Percentiles rank a stretch among this genome's conserved stretches.
These are phyloP conservation scores for Basileuterus tristriatus DNA, from an alignment of 2,797 vertebrate species.

Conservation along the genomic window DNA sequence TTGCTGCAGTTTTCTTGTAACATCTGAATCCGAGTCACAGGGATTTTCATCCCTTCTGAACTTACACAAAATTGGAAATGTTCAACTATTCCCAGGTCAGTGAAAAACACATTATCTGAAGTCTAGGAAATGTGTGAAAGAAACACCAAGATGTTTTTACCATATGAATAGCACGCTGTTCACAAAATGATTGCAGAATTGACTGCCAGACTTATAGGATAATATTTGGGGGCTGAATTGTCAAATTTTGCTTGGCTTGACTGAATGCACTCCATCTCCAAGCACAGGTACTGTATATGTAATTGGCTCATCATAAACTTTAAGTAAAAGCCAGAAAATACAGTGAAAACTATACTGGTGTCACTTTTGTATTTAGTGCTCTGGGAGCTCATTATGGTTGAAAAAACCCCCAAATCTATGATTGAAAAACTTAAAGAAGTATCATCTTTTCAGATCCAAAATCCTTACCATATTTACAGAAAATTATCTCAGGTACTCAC, in stretches of 20 bases:
- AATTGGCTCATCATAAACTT: background rate
- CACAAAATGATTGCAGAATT: background rate
- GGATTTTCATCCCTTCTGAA: background rate
- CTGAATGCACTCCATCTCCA: background rate
- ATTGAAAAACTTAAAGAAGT: background rate
- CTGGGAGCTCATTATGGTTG: background rate
- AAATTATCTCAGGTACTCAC: background rate
- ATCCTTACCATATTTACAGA: background rate
- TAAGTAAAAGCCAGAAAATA: background rate
- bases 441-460: background rate
- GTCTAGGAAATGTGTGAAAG: background rate
- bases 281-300: background rate
- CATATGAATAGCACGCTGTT: background rate
- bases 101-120: background rate
- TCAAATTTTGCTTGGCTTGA: background rate
- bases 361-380: background rate
- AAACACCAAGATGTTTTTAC: background rate
- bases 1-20: background rate
- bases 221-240: background rate
- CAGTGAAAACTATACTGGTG: background rate
- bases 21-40: background rate
- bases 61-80: background rate
- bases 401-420: accelerated
- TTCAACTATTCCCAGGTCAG: background rate
- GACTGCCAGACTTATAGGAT: background rate